phyloP scores from a whole-genome alignment of 2,888 invertebrate genomes.

The Agonopterix arenella region DNA sequence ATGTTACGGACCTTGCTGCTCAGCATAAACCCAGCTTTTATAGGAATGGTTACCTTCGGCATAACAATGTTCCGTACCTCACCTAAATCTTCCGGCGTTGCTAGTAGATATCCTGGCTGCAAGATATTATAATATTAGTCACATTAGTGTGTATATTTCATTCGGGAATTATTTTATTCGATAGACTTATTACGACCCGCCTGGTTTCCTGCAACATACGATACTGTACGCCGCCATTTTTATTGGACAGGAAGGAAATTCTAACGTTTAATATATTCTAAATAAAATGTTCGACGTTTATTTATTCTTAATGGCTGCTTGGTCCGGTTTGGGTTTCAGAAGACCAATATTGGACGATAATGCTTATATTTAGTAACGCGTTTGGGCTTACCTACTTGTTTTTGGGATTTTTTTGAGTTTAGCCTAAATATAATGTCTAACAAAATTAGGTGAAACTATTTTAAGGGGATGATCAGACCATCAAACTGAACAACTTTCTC shows the following conservation, averaged over 20 bases:
- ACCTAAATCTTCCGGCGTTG: slow-evolving; percentile 68
- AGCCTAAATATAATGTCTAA: too few species aligned
- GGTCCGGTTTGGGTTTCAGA: slow-evolving; percentile 29
- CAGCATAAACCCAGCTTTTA: too few species aligned
- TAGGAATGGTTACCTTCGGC: slow-evolving; percentile 17
- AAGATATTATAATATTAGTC: slow-evolving; percentile 75
- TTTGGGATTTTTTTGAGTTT: too few species aligned
- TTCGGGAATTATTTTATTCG: slow-evolving; percentile 71
- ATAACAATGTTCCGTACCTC: slow-evolving; percentile 27
- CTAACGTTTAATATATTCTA: slow-evolving; percentile 66
- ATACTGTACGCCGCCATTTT: slow-evolving; percentile 59
- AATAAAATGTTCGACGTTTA: slow-evolving; percentile 53
- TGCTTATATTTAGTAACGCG: not conserved
- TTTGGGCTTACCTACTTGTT: slow-evolving; percentile 8
- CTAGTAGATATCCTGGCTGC: slow-evolving; percentile 68
- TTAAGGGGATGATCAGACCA: too few species aligned
- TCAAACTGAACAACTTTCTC: too few species aligned
- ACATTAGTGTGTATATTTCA: slow-evolving; percentile 73
- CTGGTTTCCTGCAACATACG: slow-evolving; percentile 60
- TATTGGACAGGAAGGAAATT: slow-evolving; percentile 75
- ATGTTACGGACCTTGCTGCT: too few species aligned
- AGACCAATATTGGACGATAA: too few species aligned
- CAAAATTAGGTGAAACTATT: too few species aligned
- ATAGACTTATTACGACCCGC: slow-evolving; percentile 70
- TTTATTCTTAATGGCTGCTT: slow-evolving; percentile 40